A percentile compares a stretch with the other conserved stretches of the same genome.
Conservation (phyloP, 2,797 vertebrate species). For the Pyrrhura leucotis region DNA sequence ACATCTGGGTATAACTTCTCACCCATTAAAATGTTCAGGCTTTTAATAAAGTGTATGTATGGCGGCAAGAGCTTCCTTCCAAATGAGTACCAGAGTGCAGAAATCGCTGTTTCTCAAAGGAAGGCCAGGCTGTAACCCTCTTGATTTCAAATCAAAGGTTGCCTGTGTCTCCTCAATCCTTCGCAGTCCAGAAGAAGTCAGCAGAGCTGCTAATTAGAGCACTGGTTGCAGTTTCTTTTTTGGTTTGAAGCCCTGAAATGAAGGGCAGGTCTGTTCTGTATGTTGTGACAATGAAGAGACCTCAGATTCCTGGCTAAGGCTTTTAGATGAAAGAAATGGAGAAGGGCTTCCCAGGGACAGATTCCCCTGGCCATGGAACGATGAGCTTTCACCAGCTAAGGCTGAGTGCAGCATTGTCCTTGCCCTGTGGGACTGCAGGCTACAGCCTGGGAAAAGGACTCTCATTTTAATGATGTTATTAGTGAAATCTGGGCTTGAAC, state of each 20-base stretch:
- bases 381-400: not conserved
- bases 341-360: not conserved
- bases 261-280: constrained; percentile 6
- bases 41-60: not conserved
- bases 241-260: constrained; percentile 12
- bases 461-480: not conserved
- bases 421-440: not conserved
- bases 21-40: not conserved
- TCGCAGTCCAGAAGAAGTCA: not conserved
- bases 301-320: not conserved
- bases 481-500: constrained; percentile 25
- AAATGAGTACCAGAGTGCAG: constrained; percentile 21
- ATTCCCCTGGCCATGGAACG: fast-evolving
- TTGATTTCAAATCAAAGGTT: constrained; percentile 61
- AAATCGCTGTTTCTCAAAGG: constrained; percentile 35
- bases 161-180: constrained; percentile 26
- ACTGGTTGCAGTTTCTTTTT: not conserved
- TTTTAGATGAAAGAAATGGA: not conserved
- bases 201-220: constrained; percentile 53
- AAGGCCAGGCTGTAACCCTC: constrained; percentile 33
- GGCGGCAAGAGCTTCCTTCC: not conserved
- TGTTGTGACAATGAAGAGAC: not conserved
- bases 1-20: not conserved
- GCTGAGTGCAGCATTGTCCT: not conserved
- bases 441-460: not conserved